phyloP scores from a whole-genome alignment of 2,797 vertebrate species.

The Sardinella longiceps region DNA sequence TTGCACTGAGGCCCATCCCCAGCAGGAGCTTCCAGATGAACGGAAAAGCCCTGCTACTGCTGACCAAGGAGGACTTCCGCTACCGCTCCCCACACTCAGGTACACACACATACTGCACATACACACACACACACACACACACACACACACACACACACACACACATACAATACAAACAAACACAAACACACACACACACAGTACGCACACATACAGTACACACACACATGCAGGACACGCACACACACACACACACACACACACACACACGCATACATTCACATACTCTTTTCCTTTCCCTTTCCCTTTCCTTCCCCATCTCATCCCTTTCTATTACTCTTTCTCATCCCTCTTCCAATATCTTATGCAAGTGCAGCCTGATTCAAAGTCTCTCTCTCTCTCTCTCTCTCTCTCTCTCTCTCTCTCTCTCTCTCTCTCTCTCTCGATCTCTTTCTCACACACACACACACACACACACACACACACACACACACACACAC shows the following conservation, averaged over 20 bases:
- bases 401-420: not conserved
- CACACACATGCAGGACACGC: not conserved
- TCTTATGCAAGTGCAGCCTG: too few species aligned
- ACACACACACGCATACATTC: not conserved
- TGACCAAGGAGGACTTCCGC: conserved; percentile 99
- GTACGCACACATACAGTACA: not conserved
- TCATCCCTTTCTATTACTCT: too few species aligned
- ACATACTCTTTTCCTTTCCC: too few species aligned
- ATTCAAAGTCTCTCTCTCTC: not conserved
- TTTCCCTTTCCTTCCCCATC: too few species aligned
- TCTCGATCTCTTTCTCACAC: not conserved
- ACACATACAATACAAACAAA: too few species aligned
- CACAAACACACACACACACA: not conserved
- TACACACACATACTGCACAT: conserved; percentile 61
- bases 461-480: not conserved
- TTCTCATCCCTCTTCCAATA: too few species aligned
- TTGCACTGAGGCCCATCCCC: conserved; percentile 90
- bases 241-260: not conserved
- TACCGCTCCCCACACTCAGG: conserved; percentile 95
- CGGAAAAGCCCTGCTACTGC: conserved; percentile 93
- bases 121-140: not conserved
- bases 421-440: too few species aligned
- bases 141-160: conserved; percentile 7
- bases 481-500: not conserved
- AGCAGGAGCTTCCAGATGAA: conserved; percentile 97